Conservation (phyloP, 35 echinoderm and acorn worm genomes). For the Nesometra sesokonis region DNA sequence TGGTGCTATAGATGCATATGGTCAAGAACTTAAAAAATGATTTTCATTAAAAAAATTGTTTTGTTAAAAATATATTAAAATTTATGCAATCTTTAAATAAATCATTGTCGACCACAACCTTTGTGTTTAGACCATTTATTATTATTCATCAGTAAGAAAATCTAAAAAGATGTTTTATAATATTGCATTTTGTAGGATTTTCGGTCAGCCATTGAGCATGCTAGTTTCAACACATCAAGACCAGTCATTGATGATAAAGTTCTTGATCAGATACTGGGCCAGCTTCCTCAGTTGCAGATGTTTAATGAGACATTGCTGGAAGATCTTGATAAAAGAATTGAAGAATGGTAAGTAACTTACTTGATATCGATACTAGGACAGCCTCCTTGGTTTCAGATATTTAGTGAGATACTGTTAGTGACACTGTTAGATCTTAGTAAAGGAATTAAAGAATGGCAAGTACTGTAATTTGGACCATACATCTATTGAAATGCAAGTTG, state of each 20-base stretch:
- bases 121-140: too few species aligned
- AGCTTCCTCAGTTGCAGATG: slow-evolving; percentile 76
- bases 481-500: too few species aligned
- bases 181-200: slow-evolving; percentile 46
- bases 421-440: slow-evolving; percentile 47
- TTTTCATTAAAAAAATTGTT: too few species aligned
- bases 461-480: too few species aligned
- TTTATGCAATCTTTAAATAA: too few species aligned
- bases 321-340: slow-evolving; percentile 54
- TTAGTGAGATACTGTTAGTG: slow-evolving; percentile 67
- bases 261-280: slow-evolving; percentile 59
- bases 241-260: slow-evolving; percentile 61
- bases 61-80: too few species aligned
- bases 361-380: slow-evolving; percentile 20
- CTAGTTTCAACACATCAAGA: slow-evolving; percentile 8
- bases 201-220: slow-evolving; percentile 42
- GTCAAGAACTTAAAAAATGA: too few species aligned
- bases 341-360: slow-evolving; percentile 51
- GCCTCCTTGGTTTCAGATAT: slow-evolving; percentile 70
- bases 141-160: background rate
- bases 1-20: too few species aligned
- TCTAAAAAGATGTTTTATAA: background rate
- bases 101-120: too few species aligned
- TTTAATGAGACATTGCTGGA: slow-evolving; percentile 62
- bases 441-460: slow-evolving; percentile 64